Evolutionary conservation across 1,140 invertebrate species (phyloP), one percentile per base, ranked within the genome.

Genomic region (Diachasmimorpha longicaudata): DNA sequence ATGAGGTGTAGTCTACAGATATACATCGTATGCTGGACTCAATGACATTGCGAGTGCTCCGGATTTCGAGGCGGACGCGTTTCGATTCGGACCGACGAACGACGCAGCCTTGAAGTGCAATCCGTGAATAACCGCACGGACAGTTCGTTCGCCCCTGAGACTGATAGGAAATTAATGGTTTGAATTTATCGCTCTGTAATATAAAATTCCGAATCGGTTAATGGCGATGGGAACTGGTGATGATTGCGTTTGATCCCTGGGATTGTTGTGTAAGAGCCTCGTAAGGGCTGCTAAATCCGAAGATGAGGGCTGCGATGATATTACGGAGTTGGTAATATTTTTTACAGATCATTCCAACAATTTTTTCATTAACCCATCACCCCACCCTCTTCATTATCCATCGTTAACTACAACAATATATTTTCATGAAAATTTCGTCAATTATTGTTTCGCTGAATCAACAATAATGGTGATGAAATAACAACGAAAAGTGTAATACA

Each of bases 101-200:
- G 63, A 52, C 23, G 52, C 52, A 71, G 31, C 76, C 71, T 74
- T 74, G 71, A 63, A 48, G 48, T 70, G 76, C 71, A 74, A 58
- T 66, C 25, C 68, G 71, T 69, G 66, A 68, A 42, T 77, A 73
- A 71, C 68, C 31, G 63, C 36, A 25, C 46, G 25, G 16, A 16
- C 72, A 77, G 76, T 77, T 77, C 76, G 76, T 77, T 77, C 71
- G 72, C 72, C 76, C 67, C 76, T 52, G 42, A 16, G n/a, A 75
- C 67, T 55, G 71, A 76, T 71, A 74, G 37, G 19, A 23, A 4
- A 68, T 63, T 55, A 63, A 74, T 46, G 63, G 44, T 39, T 37
- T 25, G 21, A 48, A n/a, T 36, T 67, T 63, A 63, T n/a, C 46
- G 31, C n/a, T 31, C 14, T 14, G 37, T n/a, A 55, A 72, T 72